Base-by-base conservation (phyloP, 2,888 invertebrate species). In the Rotaria magnacalcarata region DNA sequence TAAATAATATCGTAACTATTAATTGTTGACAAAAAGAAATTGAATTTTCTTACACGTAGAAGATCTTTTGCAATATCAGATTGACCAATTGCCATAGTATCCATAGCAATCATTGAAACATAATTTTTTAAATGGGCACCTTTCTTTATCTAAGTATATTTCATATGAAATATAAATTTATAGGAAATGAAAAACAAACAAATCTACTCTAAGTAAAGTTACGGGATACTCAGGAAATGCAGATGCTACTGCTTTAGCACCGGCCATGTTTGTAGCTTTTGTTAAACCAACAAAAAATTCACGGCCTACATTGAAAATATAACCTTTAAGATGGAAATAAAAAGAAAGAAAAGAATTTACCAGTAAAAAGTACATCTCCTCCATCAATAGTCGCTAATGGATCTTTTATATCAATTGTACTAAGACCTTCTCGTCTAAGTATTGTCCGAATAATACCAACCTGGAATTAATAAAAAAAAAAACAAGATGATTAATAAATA, bases 361-460 rank as follows among this genome's bases (percentile, higher is more conserved):
- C 98, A 90, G 98, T 98, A 90, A 97, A 98, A 54, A 98, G 92
- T 52, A 99, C 96, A 93, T 98, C 98, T n/a, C 96, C 95, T 19
- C 97, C 97, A 90, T 96, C 95, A 67, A 98, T 92, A 89, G 94
- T 93, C 0, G 97, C 97, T 89, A 94, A 94, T 19, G 89, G 89
- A 86, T 90, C 89, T 86, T 94, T 93, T 90, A 96, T 95, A 91
- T 96, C 96, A 88, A 96, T 93, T 60, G 97, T 93, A 19, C 95
- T 94, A 90, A 97, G 94, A 88, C 95, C 94, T 91, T 96, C 95
- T 90, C 95, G 95, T 89, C 94, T 94, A 88, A 97, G 91, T 84
- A 96, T 94, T 85, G 94, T 93, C 89, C 94, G 91, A 88, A 95
- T 93, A 19, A 93, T 93, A 89, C 94, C 94, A 87, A 94, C 92